Evolutionary conservation across 2,888 invertebrate species (phyloP).

Genomic region (Caenorhabditis plicata): DNA sequence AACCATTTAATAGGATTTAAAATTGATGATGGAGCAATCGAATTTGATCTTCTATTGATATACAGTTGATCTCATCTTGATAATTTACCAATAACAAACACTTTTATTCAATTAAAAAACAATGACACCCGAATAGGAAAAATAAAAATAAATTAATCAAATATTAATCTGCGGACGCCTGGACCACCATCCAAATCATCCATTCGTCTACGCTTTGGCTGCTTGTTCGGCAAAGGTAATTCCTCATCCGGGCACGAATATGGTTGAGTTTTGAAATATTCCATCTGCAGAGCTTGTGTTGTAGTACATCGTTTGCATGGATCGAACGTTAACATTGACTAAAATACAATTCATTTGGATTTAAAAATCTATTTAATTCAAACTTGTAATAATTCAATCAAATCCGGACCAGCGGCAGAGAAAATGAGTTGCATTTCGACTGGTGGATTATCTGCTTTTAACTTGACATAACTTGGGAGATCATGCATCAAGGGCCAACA

Average conservation of each 20-base stretch:
- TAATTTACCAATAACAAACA: too few relatives aligned
- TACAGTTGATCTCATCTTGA: too few relatives aligned
- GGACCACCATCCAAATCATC: conserved; percentile 6
- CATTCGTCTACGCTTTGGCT: conserved; percentile 9
- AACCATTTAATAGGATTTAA: too few relatives aligned
- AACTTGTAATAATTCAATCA: conserved; percentile 76
- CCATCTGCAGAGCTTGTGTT: conserved; percentile 52
- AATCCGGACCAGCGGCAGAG: conserved; percentile 88
- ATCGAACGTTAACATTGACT: conserved; percentile 49
- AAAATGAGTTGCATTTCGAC: conserved; percentile 80
- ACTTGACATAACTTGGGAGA: conserved; percentile 87
- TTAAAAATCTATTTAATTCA: background rate
- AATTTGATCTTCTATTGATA: too few relatives aligned
- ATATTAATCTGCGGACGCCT: conserved; percentile 15
- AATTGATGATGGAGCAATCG: too few relatives aligned
- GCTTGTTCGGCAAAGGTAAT: conserved; percentile 50
- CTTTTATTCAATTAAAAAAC: too few relatives aligned
- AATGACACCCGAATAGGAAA: too few relatives aligned
- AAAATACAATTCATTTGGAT: background rate
- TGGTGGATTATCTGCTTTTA: conserved; percentile 71
- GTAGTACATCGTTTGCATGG: conserved; percentile 54
- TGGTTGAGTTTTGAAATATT: conserved; percentile 49
- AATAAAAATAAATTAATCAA: conserved; percentile 10
- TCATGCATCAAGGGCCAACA: conserved; percentile 78
- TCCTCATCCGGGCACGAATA: conserved; percentile 59